phyloP scores from a whole-genome alignment of 2,797 vertebrate species.

The Chelonia mydas region DNA sequence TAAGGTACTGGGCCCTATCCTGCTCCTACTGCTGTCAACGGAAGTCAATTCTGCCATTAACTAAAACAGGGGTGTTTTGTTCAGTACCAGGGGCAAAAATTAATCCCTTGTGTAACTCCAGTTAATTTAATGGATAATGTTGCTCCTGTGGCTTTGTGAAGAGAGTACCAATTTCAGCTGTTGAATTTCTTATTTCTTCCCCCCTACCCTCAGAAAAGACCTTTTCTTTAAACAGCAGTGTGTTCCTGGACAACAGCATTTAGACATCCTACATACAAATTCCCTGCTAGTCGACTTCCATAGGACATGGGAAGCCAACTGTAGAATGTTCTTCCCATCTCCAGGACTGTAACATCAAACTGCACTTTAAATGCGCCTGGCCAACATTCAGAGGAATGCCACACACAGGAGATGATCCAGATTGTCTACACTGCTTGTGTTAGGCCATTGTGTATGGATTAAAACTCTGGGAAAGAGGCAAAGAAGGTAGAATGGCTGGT shows the following conservation, averaged over 20 bases:
- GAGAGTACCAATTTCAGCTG: neutral
- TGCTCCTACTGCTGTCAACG: neutral
- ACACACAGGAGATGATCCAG: conserved; percentile 18
- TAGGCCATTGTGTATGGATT: neutral
- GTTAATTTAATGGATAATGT: neutral
- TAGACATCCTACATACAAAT: conserved; percentile 17
- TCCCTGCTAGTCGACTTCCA: conserved; percentile 15
- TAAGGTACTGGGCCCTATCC: neutral
- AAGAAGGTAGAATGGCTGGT: neutral
- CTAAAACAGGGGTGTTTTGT: neutral
- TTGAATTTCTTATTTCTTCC: neutral
- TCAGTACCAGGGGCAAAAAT: neutral
- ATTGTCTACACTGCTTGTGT: neutral
- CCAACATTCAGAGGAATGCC: conserved; percentile 17
- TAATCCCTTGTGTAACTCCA: neutral
- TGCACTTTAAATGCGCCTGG: conserved; percentile 45
- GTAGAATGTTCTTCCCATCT: neutral
- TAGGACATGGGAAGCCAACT: neutral
- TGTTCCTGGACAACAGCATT: conserved; percentile 32
- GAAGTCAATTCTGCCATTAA: neutral
- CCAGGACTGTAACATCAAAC: conserved; percentile 24
- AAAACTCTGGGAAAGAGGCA: neutral
- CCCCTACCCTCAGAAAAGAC: neutral
- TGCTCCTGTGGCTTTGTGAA: neutral
- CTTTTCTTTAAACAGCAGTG: conserved; percentile 35